A percentile compares a stretch with the other conserved stretches of the same genome.
phyloP scores from a whole-genome alignment of 1,140 invertebrate genomes.

The Leptoteleia sp. region DNA sequence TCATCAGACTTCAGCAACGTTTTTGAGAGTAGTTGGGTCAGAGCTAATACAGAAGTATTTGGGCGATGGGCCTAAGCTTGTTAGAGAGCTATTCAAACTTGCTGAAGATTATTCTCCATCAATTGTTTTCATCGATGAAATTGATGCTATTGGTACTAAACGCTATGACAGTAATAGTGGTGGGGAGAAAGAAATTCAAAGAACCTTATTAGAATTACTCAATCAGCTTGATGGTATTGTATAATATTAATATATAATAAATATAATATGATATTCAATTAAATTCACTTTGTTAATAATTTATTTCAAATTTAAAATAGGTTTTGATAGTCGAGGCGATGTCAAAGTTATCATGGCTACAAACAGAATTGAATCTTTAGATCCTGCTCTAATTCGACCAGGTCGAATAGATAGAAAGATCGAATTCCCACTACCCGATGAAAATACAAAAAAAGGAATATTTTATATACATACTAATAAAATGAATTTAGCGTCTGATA shows the following conservation, averaged over 20 bases:
- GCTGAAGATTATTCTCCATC: conserved; percentile 99
- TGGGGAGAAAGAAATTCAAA: conserved; percentile 99
- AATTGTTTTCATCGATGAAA: conserved; percentile 99
- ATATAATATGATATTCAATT: too few relatives aligned
- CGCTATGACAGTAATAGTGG: conserved; percentile 99
- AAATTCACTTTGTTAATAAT: too few relatives aligned
- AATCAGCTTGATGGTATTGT: conserved; percentile 97
- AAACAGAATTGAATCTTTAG: conserved; percentile 99
- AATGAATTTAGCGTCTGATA: conserved; percentile 98
- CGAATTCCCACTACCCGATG: conserved; percentile 99
- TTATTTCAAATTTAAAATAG: too few relatives aligned
- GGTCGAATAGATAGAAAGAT: conserved; percentile 99
- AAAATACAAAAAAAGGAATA: conserved; percentile 98
- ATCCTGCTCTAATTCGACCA: conserved; percentile 98
- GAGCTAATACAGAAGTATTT: conserved; percentile 99
- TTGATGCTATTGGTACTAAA: conserved; percentile 99
- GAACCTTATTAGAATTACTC: conserved; percentile 99
- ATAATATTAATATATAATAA: too few relatives aligned
- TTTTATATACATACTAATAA: conserved; percentile 99
- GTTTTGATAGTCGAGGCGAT: conserved; percentile 89
- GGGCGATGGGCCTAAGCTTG: conserved; percentile 99
- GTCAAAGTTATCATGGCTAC: conserved; percentile 99
- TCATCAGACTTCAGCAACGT: conserved; percentile 99
- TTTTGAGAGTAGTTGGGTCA: conserved; percentile 98
- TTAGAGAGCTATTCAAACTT: conserved; percentile 98